These are phyloP conservation scores for Darevskia mixta DNA, from an alignment of 2,797 vertebrate genomes.

Conservation along the genomic window DNA sequence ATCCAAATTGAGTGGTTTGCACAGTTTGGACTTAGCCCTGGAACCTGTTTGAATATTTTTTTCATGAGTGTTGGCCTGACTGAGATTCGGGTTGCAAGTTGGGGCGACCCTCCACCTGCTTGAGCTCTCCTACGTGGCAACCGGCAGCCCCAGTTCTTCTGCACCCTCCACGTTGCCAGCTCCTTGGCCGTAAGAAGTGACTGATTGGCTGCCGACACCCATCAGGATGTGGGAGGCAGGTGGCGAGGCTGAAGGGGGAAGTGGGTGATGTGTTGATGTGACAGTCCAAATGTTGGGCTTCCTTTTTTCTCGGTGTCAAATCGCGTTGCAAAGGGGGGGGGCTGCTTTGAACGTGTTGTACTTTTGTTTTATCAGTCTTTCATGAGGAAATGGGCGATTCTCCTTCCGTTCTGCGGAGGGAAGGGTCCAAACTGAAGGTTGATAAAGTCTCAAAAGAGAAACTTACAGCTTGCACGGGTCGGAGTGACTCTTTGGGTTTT, in stretches of 20 bases:
- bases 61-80: not conserved
- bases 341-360: not conserved
- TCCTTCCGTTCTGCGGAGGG: not conserved
- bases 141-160: not conserved
- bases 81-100: not conserved
- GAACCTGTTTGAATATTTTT: not conserved
- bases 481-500: not conserved
- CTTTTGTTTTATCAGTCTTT: not conserved
- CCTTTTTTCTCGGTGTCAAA: not conserved
- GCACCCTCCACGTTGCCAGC: not conserved
- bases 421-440: not conserved
- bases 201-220: not conserved
- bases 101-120: too few relatives aligned
- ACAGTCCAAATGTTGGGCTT: not conserved
- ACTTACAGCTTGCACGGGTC: too few relatives aligned
- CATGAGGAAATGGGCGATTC: not conserved
- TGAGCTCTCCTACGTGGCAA: not conserved
- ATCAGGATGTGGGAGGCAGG: conserved; percentile 28
- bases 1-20: too few relatives aligned
- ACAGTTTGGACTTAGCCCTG: not conserved
- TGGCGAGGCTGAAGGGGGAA: conserved; percentile 22
- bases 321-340: not conserved
- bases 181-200: too few relatives aligned
- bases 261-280: not conserved
- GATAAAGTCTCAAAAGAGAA: not conserved